Base-by-base conservation (phyloP, 2,113 vertebrate genomes). In the Condylura cristata region DNA sequence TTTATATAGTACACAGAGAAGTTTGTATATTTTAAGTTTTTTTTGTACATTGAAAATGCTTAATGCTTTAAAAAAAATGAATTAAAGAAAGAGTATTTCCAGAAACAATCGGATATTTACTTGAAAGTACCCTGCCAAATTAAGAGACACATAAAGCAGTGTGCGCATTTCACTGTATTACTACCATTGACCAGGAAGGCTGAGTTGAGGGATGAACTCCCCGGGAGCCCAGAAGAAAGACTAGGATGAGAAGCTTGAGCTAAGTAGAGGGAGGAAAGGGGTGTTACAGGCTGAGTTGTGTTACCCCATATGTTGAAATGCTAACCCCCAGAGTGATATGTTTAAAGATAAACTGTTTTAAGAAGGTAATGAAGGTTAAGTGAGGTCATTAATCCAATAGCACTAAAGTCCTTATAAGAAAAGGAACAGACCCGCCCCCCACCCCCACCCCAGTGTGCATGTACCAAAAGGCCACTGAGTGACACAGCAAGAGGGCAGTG, bases 41-140 rank as follows among this genome's bases (percentile, higher is more conserved):
- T 79, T 79, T 34, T 34, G 22, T 70, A 37, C 37, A 10, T 93
- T 72, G 39, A 39, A 95, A 84, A 48, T 75, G 16, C 39, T 72
- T 87, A 41, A 37, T 2, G 24, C 22, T 74, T 46, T 82, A 66
- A 28, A 68, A 66, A 87, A 60, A 39, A 18, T 34, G 22, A 8
- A 39, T n/a, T 46, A 81, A 26, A 60, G 79, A 92, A 58, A 78
- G n/a, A 65, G 16, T 65, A 1, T 89, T 86, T 61, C 26, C 61
- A 81, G 30, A 56, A 24, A 9, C 20, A 56, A 2, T 34, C 34
- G 9, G 17, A 10, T 22, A 58, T 65, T 86, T 76, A 44, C 3
- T 39, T 76, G 34, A 91, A 39, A 30, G 10, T 39, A 20, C 5
- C 32, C 34, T 61, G 84, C 8, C 51, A 83, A 72, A 48, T 22